Conservation (phyloP, 2,797 vertebrate species). For the Fratercula arctica region DNA sequence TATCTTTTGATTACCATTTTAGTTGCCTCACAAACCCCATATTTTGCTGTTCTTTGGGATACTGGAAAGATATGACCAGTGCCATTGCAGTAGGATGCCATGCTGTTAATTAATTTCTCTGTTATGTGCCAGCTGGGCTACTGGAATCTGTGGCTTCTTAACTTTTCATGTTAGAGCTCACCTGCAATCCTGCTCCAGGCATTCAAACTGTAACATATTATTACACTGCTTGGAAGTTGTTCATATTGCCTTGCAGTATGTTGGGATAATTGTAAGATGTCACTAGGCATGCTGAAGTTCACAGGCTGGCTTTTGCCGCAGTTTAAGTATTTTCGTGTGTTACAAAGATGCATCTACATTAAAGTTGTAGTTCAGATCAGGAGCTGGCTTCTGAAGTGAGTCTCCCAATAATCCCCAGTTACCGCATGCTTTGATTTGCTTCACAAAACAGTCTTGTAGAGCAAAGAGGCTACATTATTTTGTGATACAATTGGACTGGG, state of each 20-base stretch:
- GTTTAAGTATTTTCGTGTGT: not conserved
- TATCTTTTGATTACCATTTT: constrained; percentile 33
- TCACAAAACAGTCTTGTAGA: not conserved
- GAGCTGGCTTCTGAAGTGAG: not conserved
- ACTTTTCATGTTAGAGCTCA: not conserved
- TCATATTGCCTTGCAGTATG: not conserved
- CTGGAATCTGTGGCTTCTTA: constrained; percentile 1
- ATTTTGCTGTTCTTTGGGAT: constrained; percentile 7
- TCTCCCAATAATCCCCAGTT: not conserved
- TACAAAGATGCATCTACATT: not conserved
- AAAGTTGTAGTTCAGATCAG: not conserved
- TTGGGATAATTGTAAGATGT: not conserved
- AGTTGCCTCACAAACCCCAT: not conserved
- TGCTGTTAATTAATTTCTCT: not conserved
- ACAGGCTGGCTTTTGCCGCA: not conserved
- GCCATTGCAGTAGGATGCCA: not conserved
- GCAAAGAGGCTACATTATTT: not conserved
- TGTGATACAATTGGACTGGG: not conserved
- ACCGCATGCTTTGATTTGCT: not conserved
- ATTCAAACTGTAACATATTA: not conserved
- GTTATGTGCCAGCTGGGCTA: not conserved
- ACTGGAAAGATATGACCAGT: not conserved
- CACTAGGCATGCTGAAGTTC: not conserved
- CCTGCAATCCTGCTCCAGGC: not conserved
- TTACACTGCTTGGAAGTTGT: not conserved